Evolutionary conservation across 30 jellyfish, hydroid and myxozoan species (phyloP), one percentile per base, ranked within the genome.

Genomic region (Mastigias papua): DNA sequence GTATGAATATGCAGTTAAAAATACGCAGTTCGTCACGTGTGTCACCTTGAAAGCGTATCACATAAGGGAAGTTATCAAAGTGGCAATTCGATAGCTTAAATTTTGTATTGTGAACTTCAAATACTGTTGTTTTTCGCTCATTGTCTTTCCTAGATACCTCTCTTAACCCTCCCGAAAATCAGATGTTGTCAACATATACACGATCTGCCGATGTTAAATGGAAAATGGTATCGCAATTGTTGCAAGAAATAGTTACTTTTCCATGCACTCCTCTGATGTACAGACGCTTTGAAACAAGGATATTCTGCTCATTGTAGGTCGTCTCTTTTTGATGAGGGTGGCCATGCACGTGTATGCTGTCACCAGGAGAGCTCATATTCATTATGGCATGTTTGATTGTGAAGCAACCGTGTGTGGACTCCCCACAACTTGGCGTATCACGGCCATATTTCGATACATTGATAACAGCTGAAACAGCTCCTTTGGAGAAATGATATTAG

Each of bases 371-470:
- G 68, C 80, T 27, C 9, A 23, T 32, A 27, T 79, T 79, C 68
- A 60, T 35, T 25, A 33, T 17, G 20, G 89, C 80, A 48, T 57
- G 68, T 60, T 60, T 79, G 46, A 79, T 79, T 10, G 80, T 54
- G 8, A 33, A 42, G 89, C 89, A 79, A 1, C 80, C 80, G 16
- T 20, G 3, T 2, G 42, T 11, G 13, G 8, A 22, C 1, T 28
- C 17, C 57, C 89, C 89, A 61, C 89, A 62, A 13, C 26, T 1
- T 9, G 17, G 37, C 26, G 10, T 65, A 26, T 79, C 89, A 79
- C 30, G 54, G 69, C 86, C 86, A 42, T 20, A 23, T 25, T 42
- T 50, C 2, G 86, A 74, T 3, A 74, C 73, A 66, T 34, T 15
- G 30, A 68, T 62, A 23, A 1, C 13, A 22, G 74, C 22, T 63